phyloP scores from a whole-genome alignment of 2,113 vertebrate genomes.

The Thunnus maccoyii region DNA sequence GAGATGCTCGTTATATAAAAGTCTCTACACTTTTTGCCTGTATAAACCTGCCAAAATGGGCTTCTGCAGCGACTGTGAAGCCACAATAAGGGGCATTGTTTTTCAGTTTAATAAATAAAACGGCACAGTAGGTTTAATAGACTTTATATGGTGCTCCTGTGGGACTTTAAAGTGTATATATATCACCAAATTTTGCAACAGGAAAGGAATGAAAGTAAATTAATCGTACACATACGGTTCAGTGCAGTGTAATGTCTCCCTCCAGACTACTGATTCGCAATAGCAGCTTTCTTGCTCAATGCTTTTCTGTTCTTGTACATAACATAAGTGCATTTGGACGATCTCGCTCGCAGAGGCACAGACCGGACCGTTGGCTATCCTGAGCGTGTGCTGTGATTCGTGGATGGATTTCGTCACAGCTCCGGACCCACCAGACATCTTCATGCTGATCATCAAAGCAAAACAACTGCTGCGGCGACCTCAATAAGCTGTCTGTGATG shows the following conservation, averaged over 20 bases:
- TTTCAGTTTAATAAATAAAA: not conserved
- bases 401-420: not conserved
- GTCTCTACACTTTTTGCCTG: not conserved
- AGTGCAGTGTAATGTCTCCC: not conserved
- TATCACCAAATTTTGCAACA: not conserved
- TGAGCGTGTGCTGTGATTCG: not conserved
- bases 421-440: not conserved
- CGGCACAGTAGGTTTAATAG: not conserved
- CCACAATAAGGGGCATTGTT: not conserved
- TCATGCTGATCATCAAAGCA: conserved; percentile 29
- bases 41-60: no score
- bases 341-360: not conserved
- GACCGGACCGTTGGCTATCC: not conserved
- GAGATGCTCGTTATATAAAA: not conserved
- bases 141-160: conserved; percentile 1
- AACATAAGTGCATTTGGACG: conserved; percentile 4
- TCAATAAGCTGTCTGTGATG: not conserved
- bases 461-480: conserved; percentile 5
- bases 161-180: not conserved
- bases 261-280: conserved; percentile 8
- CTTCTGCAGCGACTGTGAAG: no score
- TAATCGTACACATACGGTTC: not conserved
- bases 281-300: not conserved
- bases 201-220: conserved; percentile 7
- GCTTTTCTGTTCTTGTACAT: not conserved